Conservation (phyloP, 2,113 vertebrate genomes). For the Apaloderma vittatum region DNA sequence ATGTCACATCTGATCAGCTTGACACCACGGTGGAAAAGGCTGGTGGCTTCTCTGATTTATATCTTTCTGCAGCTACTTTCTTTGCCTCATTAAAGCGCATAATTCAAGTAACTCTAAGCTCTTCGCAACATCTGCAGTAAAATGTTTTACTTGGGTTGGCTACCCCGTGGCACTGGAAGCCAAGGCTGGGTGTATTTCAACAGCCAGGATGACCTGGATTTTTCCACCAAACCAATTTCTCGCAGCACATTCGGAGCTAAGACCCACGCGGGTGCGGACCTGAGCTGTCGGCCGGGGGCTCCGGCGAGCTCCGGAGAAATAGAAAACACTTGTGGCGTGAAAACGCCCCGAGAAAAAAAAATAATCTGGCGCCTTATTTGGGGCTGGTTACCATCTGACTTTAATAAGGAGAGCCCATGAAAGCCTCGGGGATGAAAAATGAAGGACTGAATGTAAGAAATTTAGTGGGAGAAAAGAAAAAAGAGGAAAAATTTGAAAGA, state of each 20-base stretch:
- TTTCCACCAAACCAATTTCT: constrained; percentile 38
- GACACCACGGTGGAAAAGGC: not conserved
- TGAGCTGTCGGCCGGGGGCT: not conserved
- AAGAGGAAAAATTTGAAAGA: not conserved
- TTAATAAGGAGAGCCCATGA: constrained; percentile 19
- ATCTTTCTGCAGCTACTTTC: constrained; percentile 23
- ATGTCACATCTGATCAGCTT: constrained; percentile 59
- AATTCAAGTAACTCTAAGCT: constrained; percentile 45
- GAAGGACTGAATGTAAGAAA: not conserved
- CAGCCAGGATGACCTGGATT: constrained; percentile 29
- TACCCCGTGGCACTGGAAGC: constrained; percentile 13
- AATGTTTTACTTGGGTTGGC: constrained; percentile 60
- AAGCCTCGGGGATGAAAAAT: not conserved
- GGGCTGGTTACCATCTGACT: constrained; percentile 33
- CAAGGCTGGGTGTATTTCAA: constrained; percentile 34
- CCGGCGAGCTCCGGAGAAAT: not conserved
- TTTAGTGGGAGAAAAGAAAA: not conserved
- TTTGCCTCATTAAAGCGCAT: not conserved
- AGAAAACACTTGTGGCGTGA: constrained; percentile 33
- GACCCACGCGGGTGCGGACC: not conserved
- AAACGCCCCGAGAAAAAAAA: not conserved
- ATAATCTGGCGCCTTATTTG: not conserved
- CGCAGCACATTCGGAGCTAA: not conserved
- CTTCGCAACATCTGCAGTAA: constrained; percentile 60
- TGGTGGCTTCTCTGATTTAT: constrained; percentile 34